phyloP scores from a whole-genome alignment of 2,888 invertebrate genomes.

The Gasteruption jaculator region DNA sequence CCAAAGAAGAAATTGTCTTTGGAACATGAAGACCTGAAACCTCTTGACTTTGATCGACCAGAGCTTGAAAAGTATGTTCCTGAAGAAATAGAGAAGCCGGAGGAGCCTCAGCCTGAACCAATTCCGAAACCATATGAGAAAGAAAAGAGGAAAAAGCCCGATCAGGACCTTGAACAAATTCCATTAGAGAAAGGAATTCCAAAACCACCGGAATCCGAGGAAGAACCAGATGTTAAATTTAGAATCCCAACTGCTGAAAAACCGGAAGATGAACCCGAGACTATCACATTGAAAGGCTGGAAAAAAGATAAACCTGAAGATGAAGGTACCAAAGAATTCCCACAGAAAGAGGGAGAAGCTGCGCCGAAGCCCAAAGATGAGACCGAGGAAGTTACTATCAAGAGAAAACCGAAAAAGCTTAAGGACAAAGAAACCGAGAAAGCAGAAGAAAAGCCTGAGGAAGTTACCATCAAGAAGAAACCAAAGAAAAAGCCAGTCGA shows the following conservation, averaged over 20 bases:
- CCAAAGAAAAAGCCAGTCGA: constrained; percentile 29
- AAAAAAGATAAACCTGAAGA: constrained; percentile 39
- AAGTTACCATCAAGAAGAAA: constrained; percentile 40
- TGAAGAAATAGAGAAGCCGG: constrained; percentile 35
- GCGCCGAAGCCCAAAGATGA: constrained; percentile 30
- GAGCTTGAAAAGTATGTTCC: constrained; percentile 46
- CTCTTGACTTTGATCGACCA: constrained; percentile 41
- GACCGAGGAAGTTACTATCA: constrained; percentile 25
- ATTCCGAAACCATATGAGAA: constrained; percentile 35
- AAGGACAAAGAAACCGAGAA: too few relatives aligned
- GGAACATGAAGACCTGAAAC: constrained; percentile 39
- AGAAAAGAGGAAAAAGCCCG: constrained; percentile 38
- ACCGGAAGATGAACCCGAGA: constrained; percentile 44
- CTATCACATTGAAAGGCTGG: constrained; percentile 44
- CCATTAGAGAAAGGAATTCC: constrained; percentile 47
- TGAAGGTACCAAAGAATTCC: constrained; percentile 35
- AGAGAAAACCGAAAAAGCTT: constrained; percentile 27
- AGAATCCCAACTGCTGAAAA: constrained; percentile 40
- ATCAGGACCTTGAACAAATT: constrained; percentile 42
- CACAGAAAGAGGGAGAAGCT: constrained; percentile 27
- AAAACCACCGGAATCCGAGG: constrained; percentile 49
- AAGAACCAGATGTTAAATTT: constrained; percentile 50
- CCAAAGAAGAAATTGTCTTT: constrained; percentile 33
- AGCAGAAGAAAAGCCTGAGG: constrained; percentile 51
- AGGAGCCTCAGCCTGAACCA: constrained; percentile 42